Base-by-base conservation (phyloP, 1,140 invertebrate species). In the Lasioglossum albipes region DNA sequence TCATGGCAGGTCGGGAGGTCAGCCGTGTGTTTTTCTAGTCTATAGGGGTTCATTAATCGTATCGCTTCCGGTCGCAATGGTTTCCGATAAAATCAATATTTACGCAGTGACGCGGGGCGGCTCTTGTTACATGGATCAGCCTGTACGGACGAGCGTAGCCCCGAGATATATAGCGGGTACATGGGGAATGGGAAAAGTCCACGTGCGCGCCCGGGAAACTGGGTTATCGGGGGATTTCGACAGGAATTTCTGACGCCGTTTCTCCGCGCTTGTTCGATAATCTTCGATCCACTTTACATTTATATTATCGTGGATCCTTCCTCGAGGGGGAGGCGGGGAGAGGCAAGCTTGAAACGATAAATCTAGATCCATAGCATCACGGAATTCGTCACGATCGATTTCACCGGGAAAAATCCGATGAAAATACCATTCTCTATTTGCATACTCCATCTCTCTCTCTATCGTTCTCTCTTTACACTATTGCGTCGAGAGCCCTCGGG, bases 231-330 rank as follows among this genome's bases (percentile, higher is more conserved):
- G 45, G 79, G 79, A 80, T 80, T 80, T 80, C 65, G 54, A 57
- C 57, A 69, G 65, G 66, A 80, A 80, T 80, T 80, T 80, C 79
- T 80, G 57, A 80, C 65, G 64, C 72, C 66, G 79, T 80, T 80
- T 75, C 79, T 69, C 79, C 54, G 65, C 65, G 42, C 45, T 49
- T 52, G 79, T 54, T 75, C 79, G 79, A 80, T 80, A 80, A 80
- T 80, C 79, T 80, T 80, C 65, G 72, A 75, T 80, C 79, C 79
- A 64, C 71, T 75, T 75, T 80, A 80, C 73, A 75, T 75, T 80
- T 80, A 80, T 75, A 80, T 75, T 80, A 80, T 75, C 72, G 72
- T 69, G 42, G 65, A 80, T 75, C 73, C 57, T n/a, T 18, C n/a
- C 12, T 22, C 16, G 18, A 5, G 18, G 7, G n/a, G 6, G 31